A percentile compares a stretch with the other conserved stretches of the same genome.
These are phyloP conservation scores for Trididemnum clinides DNA, from an alignment of 23 tunicate genomes.

Conservation along the genomic window DNA sequence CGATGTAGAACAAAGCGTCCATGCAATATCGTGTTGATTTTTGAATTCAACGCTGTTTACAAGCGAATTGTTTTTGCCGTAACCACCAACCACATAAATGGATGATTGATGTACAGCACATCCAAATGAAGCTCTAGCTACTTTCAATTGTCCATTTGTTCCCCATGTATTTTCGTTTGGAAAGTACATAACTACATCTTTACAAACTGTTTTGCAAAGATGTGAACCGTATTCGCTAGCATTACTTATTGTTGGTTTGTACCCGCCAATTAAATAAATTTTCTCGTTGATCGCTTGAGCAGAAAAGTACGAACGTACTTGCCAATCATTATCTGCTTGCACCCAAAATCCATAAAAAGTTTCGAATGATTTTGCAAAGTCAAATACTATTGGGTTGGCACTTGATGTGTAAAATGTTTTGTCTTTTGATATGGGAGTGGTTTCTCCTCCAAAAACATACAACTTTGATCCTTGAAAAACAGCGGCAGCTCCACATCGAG, in stretches of 20 bases:
- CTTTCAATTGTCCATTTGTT: not conserved
- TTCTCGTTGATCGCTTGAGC: not conserved
- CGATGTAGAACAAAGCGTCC: too few relatives aligned
- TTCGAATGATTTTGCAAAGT: not conserved
- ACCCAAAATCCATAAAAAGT: not conserved
- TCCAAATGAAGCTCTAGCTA: constrained; percentile 2
- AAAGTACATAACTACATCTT: too few relatives aligned
- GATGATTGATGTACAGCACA: not conserved
- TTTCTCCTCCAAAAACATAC: constrained; percentile 8
- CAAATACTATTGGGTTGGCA: not conserved
- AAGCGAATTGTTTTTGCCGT: too few relatives aligned
- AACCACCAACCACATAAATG: not conserved
- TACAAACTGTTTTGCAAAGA: not conserved
- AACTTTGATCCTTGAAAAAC: not conserved
- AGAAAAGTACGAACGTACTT: not conserved
- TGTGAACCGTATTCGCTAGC: not conserved
- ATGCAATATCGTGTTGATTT: too few relatives aligned
- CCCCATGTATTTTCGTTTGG: not conserved
- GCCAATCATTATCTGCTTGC: too few relatives aligned
- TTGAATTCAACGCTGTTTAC: too few relatives aligned
- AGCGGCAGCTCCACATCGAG: constrained; percentile 17
- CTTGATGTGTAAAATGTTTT: not conserved
- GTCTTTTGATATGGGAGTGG: not conserved
- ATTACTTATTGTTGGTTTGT: not conserved
- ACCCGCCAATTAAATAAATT: constrained; percentile 7